Evolutionary conservation across 2,888 invertebrate species (phyloP).

Genomic region (Bursaphelenchus okinawaensis): DNA sequence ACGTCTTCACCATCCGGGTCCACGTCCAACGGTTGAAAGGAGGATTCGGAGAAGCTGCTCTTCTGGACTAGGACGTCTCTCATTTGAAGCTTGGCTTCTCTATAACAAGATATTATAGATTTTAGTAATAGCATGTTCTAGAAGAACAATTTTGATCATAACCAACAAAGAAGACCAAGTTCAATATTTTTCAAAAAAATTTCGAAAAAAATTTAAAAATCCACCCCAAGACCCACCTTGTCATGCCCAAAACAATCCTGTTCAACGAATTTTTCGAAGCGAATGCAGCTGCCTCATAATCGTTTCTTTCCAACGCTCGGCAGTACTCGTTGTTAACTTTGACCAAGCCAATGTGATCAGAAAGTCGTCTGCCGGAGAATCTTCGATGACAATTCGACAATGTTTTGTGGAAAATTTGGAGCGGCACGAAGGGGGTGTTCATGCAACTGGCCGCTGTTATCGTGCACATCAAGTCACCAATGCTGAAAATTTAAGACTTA

Average conservation of each 20-base stretch:
- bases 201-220: neutral
- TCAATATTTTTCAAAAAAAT: conserved; percentile 1
- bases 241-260: conserved; percentile 79
- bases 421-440: conserved; percentile 78
- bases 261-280: conserved; percentile 87
- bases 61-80: conserved; percentile 67
- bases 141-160: too few relatives aligned
- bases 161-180: too few relatives aligned
- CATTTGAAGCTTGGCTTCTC: conserved; percentile 62
- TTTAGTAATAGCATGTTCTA: neutral
- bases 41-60: conserved; percentile 83
- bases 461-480: conserved; percentile 82
- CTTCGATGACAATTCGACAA: conserved; percentile 78
- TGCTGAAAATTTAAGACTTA: conserved; percentile 61
- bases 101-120: neutral
- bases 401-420: conserved; percentile 66
- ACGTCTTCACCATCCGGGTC: conserved; percentile 73
- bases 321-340: conserved; percentile 76
- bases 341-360: conserved; percentile 90
- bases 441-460: conserved; percentile 92
- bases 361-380: conserved; percentile 77
- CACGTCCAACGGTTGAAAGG: conserved; percentile 67
- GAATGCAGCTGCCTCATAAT: conserved; percentile 71
- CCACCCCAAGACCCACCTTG: conserved; percentile 67
- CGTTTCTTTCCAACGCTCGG: conserved; percentile 61